A percentile compares a stretch with the other conserved stretches of the same genome.
Conservation (phyloP, 2,113 vertebrate species). For the Cebus imitator region DNA sequence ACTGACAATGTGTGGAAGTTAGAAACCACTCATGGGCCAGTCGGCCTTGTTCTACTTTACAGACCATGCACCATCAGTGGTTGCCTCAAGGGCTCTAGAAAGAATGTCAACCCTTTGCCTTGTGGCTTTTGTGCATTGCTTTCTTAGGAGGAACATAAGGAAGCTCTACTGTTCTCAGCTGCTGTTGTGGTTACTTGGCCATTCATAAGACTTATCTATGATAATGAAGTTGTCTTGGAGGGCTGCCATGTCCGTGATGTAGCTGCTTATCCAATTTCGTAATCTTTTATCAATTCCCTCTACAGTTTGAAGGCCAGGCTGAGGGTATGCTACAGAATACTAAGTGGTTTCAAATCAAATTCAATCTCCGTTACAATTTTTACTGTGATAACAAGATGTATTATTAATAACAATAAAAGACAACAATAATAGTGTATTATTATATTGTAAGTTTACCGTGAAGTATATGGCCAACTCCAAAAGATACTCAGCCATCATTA, state of each 20-base stretch:
- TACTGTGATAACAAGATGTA: constrained; percentile 24
- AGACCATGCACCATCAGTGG: accelerated
- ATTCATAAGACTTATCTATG: not conserved
- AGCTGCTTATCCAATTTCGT: constrained; percentile 44
- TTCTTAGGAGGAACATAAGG: constrained; percentile 35
- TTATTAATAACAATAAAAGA: constrained; percentile 42
- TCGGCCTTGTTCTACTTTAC: not conserved
- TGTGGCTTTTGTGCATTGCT: constrained; percentile 19
- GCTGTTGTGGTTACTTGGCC: constrained; percentile 1
- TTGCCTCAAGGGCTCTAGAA: not conserved
- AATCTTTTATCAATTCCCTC: constrained; percentile 57
- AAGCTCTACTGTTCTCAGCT: constrained; percentile 43
- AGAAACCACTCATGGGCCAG: not conserved
- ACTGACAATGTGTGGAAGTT: not conserved
- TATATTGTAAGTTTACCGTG: not conserved
- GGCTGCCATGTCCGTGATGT: constrained; percentile 28
- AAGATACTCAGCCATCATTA: not conserved
- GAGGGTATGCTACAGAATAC: constrained; percentile 50
- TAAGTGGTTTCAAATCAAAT: constrained; percentile 58
- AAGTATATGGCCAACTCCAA: not conserved
- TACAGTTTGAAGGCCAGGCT: constrained; percentile 27
- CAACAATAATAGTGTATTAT: not conserved
- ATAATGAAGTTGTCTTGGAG: constrained; percentile 63
- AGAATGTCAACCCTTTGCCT: not conserved
- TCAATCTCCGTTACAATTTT: constrained; percentile 16